phyloP scores from a whole-genome alignment of 2,113 vertebrate genomes.

The Corythornis vintsioides region DNA sequence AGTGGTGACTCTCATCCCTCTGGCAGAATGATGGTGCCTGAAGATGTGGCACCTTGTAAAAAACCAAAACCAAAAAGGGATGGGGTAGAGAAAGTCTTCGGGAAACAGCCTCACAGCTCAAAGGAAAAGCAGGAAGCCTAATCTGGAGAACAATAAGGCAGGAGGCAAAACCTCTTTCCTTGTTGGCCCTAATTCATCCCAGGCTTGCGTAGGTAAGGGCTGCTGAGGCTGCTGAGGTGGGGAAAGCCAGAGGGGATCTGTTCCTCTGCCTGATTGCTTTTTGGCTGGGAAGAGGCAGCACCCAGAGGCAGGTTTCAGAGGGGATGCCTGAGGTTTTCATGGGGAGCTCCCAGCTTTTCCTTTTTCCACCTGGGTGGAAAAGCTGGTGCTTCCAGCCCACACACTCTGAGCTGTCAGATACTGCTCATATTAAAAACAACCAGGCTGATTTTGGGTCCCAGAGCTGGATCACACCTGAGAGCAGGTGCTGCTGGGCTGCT shows the following conservation, averaged over 20 bases:
- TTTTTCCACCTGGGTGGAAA: neutral
- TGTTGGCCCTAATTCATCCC: conserved; percentile 63
- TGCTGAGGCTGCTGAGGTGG: conserved; percentile 5
- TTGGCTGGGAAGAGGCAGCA: conserved; percentile 41
- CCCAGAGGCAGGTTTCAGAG: neutral
- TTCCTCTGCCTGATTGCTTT: conserved; percentile 53
- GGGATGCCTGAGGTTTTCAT: neutral
- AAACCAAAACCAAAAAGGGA: neutral
- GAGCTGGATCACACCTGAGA: neutral
- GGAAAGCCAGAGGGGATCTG: conserved; percentile 26
- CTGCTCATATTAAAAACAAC: neutral
- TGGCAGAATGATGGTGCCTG: neutral
- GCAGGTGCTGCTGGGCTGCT: neutral
- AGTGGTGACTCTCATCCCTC: neutral
- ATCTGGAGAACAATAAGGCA: conserved; percentile 69
- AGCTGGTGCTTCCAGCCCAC: neutral
- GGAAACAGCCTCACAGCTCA: conserved; percentile 33
- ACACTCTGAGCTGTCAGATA: neutral
- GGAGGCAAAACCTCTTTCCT: conserved; percentile 59
- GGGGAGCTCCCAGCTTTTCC: neutral
- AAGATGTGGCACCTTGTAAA: neutral
- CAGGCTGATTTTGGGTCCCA: neutral
- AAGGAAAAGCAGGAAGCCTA: conserved; percentile 61
- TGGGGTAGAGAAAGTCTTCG: conserved; percentile 31
- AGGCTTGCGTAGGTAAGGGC: conserved; percentile 64